Percentiles rank a stretch among this genome's conserved stretches.
Conservation (phyloP, 2,797 vertebrate genomes). For the Xiphophorus birchmanni region DNA sequence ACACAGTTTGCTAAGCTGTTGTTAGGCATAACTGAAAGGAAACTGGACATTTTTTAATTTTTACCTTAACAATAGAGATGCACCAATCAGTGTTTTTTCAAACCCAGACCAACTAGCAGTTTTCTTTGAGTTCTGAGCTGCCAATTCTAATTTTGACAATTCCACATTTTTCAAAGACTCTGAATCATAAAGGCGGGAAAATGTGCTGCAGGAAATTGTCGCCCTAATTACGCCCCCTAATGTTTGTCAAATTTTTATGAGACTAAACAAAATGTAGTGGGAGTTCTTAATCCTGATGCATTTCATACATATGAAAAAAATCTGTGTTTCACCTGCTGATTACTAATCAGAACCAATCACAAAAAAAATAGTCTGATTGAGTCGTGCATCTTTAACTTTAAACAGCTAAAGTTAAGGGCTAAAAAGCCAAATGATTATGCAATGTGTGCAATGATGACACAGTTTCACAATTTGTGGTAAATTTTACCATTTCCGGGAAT, state of each 20-base stretch:
- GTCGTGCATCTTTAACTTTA: not conserved
- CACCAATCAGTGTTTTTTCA: too few species aligned
- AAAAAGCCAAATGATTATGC: not conserved
- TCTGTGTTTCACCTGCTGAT: not conserved
- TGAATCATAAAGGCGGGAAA: not conserved
- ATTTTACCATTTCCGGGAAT: not conserved
- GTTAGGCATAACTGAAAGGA: not conserved
- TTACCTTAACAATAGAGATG: not conserved
- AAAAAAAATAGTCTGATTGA: not conserved
- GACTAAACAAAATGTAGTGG: not conserved
- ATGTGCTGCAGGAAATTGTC: not conserved
- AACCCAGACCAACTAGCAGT: not conserved
- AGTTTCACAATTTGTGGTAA: not conserved
- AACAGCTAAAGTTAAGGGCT: not conserved
- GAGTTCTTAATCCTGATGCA: not conserved
- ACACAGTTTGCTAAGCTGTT: not conserved
- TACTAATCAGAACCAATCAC: not conserved
- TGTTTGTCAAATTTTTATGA: conserved; percentile 1
- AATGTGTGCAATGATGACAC: conserved; percentile 1
- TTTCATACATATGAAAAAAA: not conserved
- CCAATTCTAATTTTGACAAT: not conserved
- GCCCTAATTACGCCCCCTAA: not conserved
- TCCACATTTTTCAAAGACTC: not conserved
- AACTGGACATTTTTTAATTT: not conserved
- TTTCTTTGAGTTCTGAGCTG: not conserved